phyloP scores from a whole-genome alignment of 2,113 vertebrate species.

The Arizona elegans region DNA sequence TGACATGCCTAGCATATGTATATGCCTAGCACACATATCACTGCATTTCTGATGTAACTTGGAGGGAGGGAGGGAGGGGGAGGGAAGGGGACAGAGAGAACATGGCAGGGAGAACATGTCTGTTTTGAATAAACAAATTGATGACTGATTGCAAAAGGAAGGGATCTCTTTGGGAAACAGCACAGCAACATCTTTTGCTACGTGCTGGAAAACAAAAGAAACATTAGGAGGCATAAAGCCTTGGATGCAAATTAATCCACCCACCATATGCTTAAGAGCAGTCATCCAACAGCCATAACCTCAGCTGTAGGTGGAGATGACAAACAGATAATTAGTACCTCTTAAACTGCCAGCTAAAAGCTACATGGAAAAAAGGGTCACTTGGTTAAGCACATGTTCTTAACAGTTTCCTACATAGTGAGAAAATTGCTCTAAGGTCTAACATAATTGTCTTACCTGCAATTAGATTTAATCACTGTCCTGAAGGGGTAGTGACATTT shows the following conservation, averaged over 20 bases:
- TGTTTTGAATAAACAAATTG: neutral
- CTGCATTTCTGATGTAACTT: neutral
- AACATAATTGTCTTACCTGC: neutral
- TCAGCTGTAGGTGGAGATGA: slow-evolving; percentile 65
- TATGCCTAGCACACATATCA: neutral
- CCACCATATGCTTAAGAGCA: slow-evolving; percentile 62
- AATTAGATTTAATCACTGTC: rapidly evolving
- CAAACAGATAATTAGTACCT: slow-evolving; percentile 67
- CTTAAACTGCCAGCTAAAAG: slow-evolving; percentile 59
- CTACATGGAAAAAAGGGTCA: slow-evolving; percentile 59
- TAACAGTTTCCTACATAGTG: slow-evolving; percentile 30
- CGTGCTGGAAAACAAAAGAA: slow-evolving; percentile 43
- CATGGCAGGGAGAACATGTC: neutral
- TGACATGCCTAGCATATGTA: neutral
- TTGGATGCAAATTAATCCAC: slow-evolving; percentile 63
- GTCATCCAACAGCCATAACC: slow-evolving; percentile 56
- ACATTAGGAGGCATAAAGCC: slow-evolving; percentile 48
- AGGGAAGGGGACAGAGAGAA: neutral
- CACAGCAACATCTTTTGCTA: slow-evolving; percentile 26
- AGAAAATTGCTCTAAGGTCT: slow-evolving; percentile 26
- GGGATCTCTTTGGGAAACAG: neutral
- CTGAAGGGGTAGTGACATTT: neutral
- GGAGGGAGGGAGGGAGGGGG: neutral
- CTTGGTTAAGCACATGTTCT: slow-evolving; percentile 47
- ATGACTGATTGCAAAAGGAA: slow-evolving; percentile 35